Base-by-base conservation (phyloP, 2,888 invertebrate species). In the Panzeria rudis region DNA sequence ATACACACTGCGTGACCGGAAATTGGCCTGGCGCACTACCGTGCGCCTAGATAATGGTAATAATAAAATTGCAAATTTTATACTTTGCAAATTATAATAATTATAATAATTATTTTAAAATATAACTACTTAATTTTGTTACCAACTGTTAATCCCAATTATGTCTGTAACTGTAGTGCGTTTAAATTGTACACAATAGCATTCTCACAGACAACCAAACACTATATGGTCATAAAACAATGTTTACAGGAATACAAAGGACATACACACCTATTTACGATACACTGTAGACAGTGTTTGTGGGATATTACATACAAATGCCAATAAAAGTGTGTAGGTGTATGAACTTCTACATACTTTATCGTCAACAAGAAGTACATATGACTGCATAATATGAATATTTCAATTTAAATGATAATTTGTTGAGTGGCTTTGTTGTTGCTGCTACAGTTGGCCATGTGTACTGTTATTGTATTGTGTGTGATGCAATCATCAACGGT, bases 371-470 rank as follows among this genome's bases (percentile, higher is more conserved):
- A 38, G 44, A 38, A 15, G 17, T 50, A n/a, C n/a, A n/a, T n/a
- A 20, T 6, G 23, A 56, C 35, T 66, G 62, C 75, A 71, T 79
- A 79, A 75, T 82, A 82, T 82, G 82, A 85, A 85, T 85, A 85
- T 85, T 85, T 85, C 85, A 85, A 85, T 85, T 85, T 85, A 85
- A 85, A 82, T 85, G 85, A 85, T 85, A 85, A 85, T 85, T 85
- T 79, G 78, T 76, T 82, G 85, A 85, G 82, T 85, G 75, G 82
- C 85, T 69, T 50, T 78, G 80, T 77, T 80, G 80, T 72, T 84
- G 23, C 35, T 64, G 5, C 7, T 20, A 15, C 47, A 50, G 38
- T 56, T 59, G 56, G 56, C 20, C 35, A 38, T 68, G 15, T 61
- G 41, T 56, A 35, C 38, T 68, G 80, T 32, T 61, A 61, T 82